A percentile compares a stretch with the other conserved stretches of the same genome.
Evolutionary conservation across 2,113 vertebrate genomes (phyloP).

Genomic region (Ranitomeya imitator): DNA sequence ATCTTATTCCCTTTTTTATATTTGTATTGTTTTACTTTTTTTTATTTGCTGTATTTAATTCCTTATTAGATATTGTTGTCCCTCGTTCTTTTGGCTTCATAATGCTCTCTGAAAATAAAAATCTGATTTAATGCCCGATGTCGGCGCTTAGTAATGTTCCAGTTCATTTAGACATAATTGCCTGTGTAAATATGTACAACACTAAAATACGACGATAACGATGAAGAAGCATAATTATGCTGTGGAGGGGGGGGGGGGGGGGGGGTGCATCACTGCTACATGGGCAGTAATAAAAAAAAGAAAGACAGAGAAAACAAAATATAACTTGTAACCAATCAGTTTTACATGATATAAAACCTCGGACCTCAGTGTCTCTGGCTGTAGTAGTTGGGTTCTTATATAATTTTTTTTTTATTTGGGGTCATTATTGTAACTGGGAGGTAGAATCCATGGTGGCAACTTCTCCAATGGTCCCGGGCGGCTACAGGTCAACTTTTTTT

Average conservation of each 20-base stretch:
- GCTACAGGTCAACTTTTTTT: not conserved
- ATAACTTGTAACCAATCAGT: not conserved
- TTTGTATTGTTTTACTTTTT: not conserved
- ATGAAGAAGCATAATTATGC: constrained; percentile 16
- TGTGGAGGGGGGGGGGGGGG: not conserved
- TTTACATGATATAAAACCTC: not conserved
- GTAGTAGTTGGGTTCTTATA: not conserved
- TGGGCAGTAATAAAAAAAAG: not conserved
- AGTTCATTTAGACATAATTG: constrained; percentile 30
- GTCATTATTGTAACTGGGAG: not conserved
- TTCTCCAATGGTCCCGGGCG: too few species aligned
- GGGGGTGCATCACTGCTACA: not conserved
- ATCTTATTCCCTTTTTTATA: not conserved
- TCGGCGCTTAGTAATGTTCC: constrained; percentile 26
- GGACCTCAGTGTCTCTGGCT: not conserved
- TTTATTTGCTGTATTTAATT: not conserved
- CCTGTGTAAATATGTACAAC: constrained; percentile 26
- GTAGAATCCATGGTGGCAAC: not conserved
- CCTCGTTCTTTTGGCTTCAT: not conserved
- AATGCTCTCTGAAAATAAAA: constrained; percentile 2
- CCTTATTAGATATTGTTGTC: not conserved
- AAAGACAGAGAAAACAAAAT: not conserved
- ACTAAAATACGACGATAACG: constrained; percentile 15
- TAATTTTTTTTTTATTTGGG: not conserved
- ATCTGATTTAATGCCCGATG: constrained; percentile 11